Conservation (phyloP, 2,888 invertebrate genomes). For the Eilema caniola region DNA sequence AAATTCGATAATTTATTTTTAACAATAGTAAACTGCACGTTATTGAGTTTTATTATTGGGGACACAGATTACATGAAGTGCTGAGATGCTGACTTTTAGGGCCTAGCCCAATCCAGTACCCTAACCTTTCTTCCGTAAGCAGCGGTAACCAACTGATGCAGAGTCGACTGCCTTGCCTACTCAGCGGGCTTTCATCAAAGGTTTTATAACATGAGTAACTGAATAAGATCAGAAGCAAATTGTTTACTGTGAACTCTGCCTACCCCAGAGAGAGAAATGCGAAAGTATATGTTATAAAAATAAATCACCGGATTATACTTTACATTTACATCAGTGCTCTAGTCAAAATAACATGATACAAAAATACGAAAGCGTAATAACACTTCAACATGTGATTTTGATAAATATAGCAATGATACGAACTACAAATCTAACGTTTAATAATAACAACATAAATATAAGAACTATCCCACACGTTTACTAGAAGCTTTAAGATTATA, state of each 20-base stretch:
- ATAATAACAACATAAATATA: background rate
- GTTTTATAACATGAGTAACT: too few species aligned
- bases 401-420: constrained; percentile 10
- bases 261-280: background rate
- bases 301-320: background rate
- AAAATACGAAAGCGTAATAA: background rate
- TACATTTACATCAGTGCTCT: background rate
- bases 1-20: too few species aligned
- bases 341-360: constrained; percentile 9
- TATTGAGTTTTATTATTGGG: too few species aligned
- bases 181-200: too few species aligned
- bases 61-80: too few species aligned
- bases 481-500: background rate
- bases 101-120: too few species aligned
- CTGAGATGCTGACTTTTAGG: too few species aligned
- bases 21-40: too few species aligned
- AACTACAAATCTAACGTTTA: constrained; percentile 1
- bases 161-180: too few species aligned
- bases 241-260: background rate
- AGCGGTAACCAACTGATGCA: too few species aligned
- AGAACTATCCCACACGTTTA: constrained; percentile 5
- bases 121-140: too few species aligned
- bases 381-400: constrained; percentile 5
- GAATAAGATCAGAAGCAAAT: too few species aligned
- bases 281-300: background rate